These are phyloP conservation scores for Numenius arquata DNA, from an alignment of 2,113 vertebrate genomes.

Conservation along the genomic window DNA sequence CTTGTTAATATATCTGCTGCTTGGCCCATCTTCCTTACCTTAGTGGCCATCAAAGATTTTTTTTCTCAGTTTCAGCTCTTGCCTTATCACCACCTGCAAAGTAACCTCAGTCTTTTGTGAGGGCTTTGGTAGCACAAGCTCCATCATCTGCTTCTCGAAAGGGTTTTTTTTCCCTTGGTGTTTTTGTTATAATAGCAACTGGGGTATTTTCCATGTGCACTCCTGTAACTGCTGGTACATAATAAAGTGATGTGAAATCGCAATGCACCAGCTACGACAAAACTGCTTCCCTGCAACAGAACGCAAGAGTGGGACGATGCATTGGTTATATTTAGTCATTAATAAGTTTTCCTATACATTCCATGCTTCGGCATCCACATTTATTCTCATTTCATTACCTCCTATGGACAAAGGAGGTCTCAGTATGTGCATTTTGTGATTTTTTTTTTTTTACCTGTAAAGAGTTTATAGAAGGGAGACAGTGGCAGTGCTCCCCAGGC, in stretches of 20 bases:
- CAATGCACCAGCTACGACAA: not conserved
- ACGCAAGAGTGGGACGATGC: accelerated
- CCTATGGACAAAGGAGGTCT: too few species aligned
- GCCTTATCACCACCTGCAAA: not conserved
- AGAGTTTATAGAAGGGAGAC: not conserved
- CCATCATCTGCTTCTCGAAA: not conserved
- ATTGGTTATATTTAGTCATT: accelerated
- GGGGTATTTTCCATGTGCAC: not conserved
- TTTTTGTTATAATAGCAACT: not conserved
- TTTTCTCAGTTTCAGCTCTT: not conserved
- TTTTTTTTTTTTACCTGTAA: not conserved
- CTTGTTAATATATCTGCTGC: not conserved
- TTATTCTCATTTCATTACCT: not conserved
- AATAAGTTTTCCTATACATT: not conserved
- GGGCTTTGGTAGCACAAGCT: not conserved
- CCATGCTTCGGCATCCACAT: not conserved
- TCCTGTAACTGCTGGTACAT: accelerated
- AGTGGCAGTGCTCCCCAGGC: not conserved
- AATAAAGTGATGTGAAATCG: not conserved
- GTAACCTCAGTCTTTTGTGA: not conserved
- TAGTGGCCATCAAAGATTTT: not conserved
- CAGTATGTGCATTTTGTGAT: not conserved
- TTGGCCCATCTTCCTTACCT: not conserved
- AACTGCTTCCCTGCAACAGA: not conserved
- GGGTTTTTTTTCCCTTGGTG: not conserved